These are phyloP conservation scores for Melangyna quadrimaculata DNA, from an alignment of 2,888 invertebrate genomes.

Conservation along the genomic window DNA sequence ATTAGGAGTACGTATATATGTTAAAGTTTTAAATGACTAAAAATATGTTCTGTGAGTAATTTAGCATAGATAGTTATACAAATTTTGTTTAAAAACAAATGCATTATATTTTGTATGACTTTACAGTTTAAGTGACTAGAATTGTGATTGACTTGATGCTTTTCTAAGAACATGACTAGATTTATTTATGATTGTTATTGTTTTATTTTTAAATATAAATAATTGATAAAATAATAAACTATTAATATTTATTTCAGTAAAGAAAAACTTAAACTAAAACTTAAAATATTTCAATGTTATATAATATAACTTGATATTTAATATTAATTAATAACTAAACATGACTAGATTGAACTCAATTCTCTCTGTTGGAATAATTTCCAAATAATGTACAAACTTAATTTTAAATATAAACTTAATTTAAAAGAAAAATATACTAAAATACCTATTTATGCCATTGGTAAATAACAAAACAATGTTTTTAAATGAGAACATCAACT, in stretches of 20 bases:
- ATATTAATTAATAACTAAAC: conserved; percentile 34
- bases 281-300: background rate
- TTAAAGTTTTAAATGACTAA: conserved; percentile 23
- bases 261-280: background rate
- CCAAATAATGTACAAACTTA: conserved; percentile 54
- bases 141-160: background rate
- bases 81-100: background rate
- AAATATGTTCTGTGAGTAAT: background rate
- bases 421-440: background rate
- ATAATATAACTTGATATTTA: background rate
- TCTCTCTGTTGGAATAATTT: conserved; percentile 50
- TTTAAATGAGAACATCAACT: background rate
- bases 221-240: background rate
- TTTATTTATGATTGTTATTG: background rate
- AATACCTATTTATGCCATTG: conserved; percentile 22
- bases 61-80: no score
- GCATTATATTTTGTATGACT: background rate
- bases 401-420: conserved; percentile 8
- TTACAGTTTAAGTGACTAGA: conserved; percentile 1
- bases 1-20: background rate
- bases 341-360: conserved; percentile 70
- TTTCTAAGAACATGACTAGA: background rate
- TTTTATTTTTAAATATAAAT: background rate
- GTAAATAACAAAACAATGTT: background rate
- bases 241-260: background rate